A percentile compares a stretch with the other conserved stretches of the same genome.
Conservation (phyloP, 2,113 vertebrate genomes). For the Hucho hucho region DNA sequence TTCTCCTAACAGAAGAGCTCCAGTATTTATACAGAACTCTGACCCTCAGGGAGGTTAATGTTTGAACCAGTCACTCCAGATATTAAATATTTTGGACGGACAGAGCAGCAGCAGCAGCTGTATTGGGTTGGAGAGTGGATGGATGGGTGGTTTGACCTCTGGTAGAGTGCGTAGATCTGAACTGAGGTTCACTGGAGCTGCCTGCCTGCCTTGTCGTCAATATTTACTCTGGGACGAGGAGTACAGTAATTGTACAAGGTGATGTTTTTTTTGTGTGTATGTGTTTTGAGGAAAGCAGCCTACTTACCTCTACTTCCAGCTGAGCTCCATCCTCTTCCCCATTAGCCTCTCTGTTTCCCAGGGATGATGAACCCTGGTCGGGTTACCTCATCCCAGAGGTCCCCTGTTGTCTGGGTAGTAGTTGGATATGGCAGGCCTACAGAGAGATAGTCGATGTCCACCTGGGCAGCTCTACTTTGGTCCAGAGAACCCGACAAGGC, state of each 20-base stretch:
- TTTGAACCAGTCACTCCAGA: constrained; percentile 58
- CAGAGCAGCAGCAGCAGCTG: constrained; percentile 38
- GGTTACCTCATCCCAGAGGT: neutral
- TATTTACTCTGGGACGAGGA: constrained; percentile 69
- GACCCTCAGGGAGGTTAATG: constrained; percentile 66
- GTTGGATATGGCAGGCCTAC: neutral
- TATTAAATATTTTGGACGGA: constrained; percentile 56
- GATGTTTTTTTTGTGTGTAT: neutral
- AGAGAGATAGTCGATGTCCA: neutral
- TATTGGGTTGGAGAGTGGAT: constrained; percentile 27
- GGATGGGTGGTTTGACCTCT: constrained; percentile 30
- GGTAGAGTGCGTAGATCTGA: constrained; percentile 50
- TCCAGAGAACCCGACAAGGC: neutral
- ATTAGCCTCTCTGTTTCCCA: neutral
- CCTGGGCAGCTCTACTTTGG: constrained; percentile 9
- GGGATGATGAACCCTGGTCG: neutral
- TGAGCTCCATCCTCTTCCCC: neutral
- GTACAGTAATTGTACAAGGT: constrained; percentile 25
- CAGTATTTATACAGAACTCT: constrained; percentile 62
- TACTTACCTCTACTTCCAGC: neutral
- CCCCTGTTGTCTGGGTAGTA: neutral
- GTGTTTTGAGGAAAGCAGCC: neutral
- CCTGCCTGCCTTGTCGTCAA: constrained; percentile 54
- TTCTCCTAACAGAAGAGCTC: constrained; percentile 24
- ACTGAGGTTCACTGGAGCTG: constrained; percentile 53